Conservation (phyloP, 2,888 invertebrate species). For the Oxystoma pomonae region DNA sequence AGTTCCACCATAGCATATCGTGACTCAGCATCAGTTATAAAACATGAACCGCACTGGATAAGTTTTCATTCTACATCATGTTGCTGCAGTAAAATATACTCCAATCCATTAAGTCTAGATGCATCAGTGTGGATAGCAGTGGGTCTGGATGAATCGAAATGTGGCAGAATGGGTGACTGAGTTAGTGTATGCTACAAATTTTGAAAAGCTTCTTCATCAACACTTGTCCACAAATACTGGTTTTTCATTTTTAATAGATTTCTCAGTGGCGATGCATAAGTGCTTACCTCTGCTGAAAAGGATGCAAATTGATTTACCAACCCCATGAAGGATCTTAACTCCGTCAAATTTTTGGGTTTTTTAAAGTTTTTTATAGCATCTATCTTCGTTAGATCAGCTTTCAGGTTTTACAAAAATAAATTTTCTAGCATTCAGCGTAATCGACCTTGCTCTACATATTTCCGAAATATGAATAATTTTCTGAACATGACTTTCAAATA, state of each 20-base stretch:
- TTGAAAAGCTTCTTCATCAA: neutral
- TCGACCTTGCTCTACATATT: too few relatives aligned
- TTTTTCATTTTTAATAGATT: neutral
- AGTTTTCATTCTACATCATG: neutral
- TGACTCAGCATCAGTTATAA: neutral
- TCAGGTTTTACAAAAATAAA: too few relatives aligned
- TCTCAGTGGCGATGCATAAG: neutral
- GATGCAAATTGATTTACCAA: neutral
- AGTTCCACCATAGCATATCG: neutral
- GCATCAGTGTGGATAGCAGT: neutral
- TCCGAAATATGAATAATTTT: too few relatives aligned
- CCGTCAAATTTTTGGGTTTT: neutral
- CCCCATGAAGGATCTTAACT: neutral
- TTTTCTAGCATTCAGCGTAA: too few relatives aligned
- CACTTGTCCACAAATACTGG: neutral
- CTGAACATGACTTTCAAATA: too few relatives aligned
- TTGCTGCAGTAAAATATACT: neutral
- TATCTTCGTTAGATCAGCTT: too few relatives aligned
- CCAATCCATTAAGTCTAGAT: neutral
- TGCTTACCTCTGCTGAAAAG: neutral
- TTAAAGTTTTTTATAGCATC: neutral
- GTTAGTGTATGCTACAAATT: neutral
- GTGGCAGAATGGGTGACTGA: neutral
- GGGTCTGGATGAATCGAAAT: neutral
- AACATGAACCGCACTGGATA: neutral